Evolutionary conservation across 2,113 vertebrate species (phyloP), one percentile per base, ranked within the genome.

Genomic region (Todiramphus saurophagus): DNA sequence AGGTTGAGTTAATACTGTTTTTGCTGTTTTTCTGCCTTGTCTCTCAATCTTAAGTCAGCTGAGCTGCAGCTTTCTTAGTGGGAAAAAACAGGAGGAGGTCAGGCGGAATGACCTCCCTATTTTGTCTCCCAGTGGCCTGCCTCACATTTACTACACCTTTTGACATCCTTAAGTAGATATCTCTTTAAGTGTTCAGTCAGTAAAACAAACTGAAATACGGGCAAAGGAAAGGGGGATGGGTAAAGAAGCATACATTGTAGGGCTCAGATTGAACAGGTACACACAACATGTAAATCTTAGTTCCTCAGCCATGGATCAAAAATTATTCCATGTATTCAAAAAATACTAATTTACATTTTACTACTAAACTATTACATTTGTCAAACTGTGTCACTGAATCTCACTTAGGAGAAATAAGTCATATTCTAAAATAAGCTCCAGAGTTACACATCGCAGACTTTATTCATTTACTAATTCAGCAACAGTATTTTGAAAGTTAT

Each of bases 91-190:
- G 95, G 72, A 97, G 94, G 93, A 97, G 98, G 98, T 98, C 98
- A 96, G 97, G 97, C 94, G 97, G 98, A 98, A 98, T 98, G 96
- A 97, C 98, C 98, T 97, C 55, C 87, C 66, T 70, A 43, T 95
- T 95, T 81, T 43, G 72, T 94, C 94, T 96, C 92, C 91, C 81
- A 41, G 46, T 93, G 81, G 94, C 93, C 91, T 90, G 85, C 82
- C 97, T 98, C 97, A 97, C 97, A 97, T 96, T 98, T 98, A 92
- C 98, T 94, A 97, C 97, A 97, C 98, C 97, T 98, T 98, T 96
- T 98, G 98, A 98, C 98, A 98, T 98, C 97, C 97, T 98, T 98
- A 98, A 98, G 98, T 97, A 98, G 98, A 98, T 98, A 97, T 97
- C 96, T 98, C 97, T 98, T 98, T 97, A 98, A 97, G 95, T 88